Base-by-base conservation (phyloP, 2,113 vertebrate species). In the Cyprinodon brontotheroides region DNA sequence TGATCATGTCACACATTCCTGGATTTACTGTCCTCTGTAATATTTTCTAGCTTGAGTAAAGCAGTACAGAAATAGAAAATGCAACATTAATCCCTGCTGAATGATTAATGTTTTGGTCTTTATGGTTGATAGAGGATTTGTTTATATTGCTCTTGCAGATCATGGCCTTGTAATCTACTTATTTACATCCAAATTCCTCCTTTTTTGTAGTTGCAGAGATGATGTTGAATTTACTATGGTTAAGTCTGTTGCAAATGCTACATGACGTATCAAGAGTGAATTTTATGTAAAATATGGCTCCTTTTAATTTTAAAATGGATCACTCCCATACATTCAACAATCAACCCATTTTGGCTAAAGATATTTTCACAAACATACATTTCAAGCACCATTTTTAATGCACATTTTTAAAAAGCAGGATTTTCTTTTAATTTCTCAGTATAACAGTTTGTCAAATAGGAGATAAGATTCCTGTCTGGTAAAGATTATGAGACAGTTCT, bases 51-150 rank as follows among this genome's bases (percentile, higher is more conserved):
- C 6, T 48, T 38, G 15, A 9, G 38, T 41, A 10, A 40, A 65
- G 50, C 15, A 3, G 43, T 65, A 5, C 11, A 14, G 22, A 29
- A 65, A 37, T 9, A 43, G 22, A 22, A 4, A 43, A 20, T 11
- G 43, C 20, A 43, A n/a, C 11, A 22, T 13, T 43, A 40, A 10
- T 15, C 41, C n/a, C 4, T 38, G 36, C 37, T 15, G 15, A 65
- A 50, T 59, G 89, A 94, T 39, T 15, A 87, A 5, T 8, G 37
- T 62, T 38, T 37, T 17, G 7, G 36, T n/a, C 22, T 43, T 43
- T 10, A 43, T 3, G 11, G 20, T 3, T 65, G 40, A n/a, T 4
- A 4, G 8, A 22, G 9, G 43, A 38, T 65, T 43, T 11, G n/a
- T 11, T 65, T 41, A n/a, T 22, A 11, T 11, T 12, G 20, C 50